Evolutionary conservation across 2,113 vertebrate genomes (phyloP).

Genomic region (Myiagra hebetior): DNA sequence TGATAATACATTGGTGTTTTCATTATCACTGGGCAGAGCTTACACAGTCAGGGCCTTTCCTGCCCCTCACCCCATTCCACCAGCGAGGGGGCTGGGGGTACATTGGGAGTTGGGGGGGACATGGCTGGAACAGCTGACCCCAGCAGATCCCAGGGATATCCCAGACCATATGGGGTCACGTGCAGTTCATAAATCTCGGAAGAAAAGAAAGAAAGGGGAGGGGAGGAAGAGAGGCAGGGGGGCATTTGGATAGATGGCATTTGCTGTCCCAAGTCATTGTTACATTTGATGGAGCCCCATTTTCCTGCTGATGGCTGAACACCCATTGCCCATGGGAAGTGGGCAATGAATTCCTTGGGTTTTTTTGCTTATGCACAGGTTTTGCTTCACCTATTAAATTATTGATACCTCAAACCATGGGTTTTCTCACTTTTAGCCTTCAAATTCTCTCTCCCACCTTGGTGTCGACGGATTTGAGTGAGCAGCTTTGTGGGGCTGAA

Average conservation of each 20-base stretch:
- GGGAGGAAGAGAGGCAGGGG: neutral
- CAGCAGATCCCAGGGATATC: neutral
- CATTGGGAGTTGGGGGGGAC: neutral
- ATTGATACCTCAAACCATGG: neutral
- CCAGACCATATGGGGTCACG: rapidly evolving
- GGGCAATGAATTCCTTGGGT: neutral
- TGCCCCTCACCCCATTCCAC: neutral
- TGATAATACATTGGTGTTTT: neutral
- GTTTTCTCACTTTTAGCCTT: neutral
- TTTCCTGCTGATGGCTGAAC: neutral
- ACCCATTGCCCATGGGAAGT: neutral
- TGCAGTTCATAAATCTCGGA: too few relatives aligned
- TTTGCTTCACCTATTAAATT: neutral
- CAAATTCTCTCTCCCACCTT: neutral
- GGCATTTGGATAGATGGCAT: neutral
- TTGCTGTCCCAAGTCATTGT: neutral
- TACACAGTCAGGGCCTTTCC: neutral
- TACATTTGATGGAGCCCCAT: too few relatives aligned
- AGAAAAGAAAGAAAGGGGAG: neutral
- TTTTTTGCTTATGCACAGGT: neutral
- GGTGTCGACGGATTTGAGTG: too few relatives aligned
- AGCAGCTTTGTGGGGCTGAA: neutral
- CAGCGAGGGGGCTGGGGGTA: rapidly evolving
- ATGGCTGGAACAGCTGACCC: neutral
- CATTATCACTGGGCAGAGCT: neutral